Evolutionary conservation across 2,113 vertebrate species (phyloP).

Genomic region (Baryphthengus martii): DNA sequence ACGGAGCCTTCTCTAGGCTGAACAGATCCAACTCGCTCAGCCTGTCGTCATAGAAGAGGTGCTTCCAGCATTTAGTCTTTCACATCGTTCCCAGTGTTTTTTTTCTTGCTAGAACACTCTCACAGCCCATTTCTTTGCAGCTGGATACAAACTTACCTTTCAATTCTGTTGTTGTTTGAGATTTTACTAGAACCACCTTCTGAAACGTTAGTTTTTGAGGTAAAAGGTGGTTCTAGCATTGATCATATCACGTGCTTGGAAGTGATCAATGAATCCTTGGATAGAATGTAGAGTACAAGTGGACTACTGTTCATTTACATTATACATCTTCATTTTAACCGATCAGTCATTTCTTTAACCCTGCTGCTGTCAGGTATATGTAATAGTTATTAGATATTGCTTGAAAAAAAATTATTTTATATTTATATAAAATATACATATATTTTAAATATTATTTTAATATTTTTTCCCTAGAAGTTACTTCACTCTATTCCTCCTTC

Average conservation of each 20-base stretch:
- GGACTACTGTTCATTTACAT: background rate
- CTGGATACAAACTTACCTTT: background rate
- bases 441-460: rapidly evolving
- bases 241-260: background rate
- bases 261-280: background rate
- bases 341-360: background rate
- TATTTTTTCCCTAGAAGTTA: background rate
- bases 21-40: no score
- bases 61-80: background rate
- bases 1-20: no score
- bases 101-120: background rate
- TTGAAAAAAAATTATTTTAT: background rate
- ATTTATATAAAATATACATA: no score
- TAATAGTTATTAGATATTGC: no score
- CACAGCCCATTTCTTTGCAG: background rate
- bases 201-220: background rate
- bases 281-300: rapidly evolving
- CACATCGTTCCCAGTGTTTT: background rate
- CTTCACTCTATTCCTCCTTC: background rate
- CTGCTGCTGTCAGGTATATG: background rate
- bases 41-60: no score
- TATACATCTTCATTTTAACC: background rate
- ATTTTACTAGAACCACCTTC: background rate
- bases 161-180: background rate
- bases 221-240: background rate